phyloP scores from a whole-genome alignment of 2,888 invertebrate genomes.

The Ochlodes sylvanus region DNA sequence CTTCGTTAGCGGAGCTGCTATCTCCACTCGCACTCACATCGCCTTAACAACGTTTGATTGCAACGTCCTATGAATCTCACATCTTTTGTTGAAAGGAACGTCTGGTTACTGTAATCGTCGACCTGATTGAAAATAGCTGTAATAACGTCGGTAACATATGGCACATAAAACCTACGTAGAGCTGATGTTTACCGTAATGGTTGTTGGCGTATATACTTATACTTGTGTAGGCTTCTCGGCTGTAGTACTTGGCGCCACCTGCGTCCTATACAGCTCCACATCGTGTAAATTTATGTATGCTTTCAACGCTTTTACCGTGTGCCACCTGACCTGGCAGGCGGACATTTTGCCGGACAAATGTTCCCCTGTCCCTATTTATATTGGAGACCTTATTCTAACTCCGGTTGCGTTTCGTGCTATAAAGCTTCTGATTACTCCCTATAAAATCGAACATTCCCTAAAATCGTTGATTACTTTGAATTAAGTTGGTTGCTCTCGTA shows the following conservation, averaged over 20 bases:
- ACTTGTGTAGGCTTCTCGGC: conserved; percentile 56
- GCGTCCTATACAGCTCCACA: conserved; percentile 69
- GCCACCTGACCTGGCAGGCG: conserved; percentile 80
- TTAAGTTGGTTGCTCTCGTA: conserved; percentile 21
- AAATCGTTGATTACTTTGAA: conserved; percentile 25
- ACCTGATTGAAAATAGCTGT: conserved; percentile 21
- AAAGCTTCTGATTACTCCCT: conserved; percentile 44
- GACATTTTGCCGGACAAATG: conserved; percentile 77
- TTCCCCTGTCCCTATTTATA: conserved; percentile 70
- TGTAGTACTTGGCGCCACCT: conserved; percentile 69
- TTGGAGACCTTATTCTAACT: conserved; percentile 65
- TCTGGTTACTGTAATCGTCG: conserved; percentile 1
- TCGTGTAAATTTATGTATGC: conserved; percentile 80
- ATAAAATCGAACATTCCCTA: conserved; percentile 11
- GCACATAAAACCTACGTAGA: conserved; percentile 28
- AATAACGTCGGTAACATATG: conserved; percentile 32
- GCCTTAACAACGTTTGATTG: conserved; percentile 66
- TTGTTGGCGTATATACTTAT: conserved; percentile 25
- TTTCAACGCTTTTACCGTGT: conserved; percentile 79
- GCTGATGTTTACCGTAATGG: conserved; percentile 36
- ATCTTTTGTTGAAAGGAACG: conserved; percentile 9
- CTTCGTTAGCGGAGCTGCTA: conserved; percentile 76
- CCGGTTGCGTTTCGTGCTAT: conserved; percentile 48
- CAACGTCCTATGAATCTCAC: conserved; percentile 13
- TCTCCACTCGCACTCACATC: conserved; percentile 62